Conservation (phyloP, 2,888 invertebrate genomes). For the Charanyca ferruginea region DNA sequence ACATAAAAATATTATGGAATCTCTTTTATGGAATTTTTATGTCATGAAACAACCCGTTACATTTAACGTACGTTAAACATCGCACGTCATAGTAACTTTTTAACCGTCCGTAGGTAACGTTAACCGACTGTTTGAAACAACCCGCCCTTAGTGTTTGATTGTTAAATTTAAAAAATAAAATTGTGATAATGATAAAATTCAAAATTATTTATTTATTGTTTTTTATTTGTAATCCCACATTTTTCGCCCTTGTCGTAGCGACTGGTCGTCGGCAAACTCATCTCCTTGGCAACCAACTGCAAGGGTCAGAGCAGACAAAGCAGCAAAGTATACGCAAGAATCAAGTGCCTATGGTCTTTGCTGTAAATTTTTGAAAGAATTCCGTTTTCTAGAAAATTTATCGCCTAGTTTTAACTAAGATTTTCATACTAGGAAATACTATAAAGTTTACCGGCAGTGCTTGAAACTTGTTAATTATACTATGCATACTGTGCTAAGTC, state of each 20-base stretch:
- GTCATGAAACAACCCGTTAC: too few relatives aligned
- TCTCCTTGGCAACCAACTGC: background rate
- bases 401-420: background rate
- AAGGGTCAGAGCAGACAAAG: background rate
- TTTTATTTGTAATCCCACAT: background rate
- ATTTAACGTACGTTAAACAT: too few relatives aligned
- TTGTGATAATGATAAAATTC: slow-evolving; percentile 36
- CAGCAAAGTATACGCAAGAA: too few relatives aligned
- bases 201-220: background rate
- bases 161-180: background rate
- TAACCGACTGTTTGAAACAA: too few relatives aligned
- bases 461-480: slow-evolving; percentile 26
- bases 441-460: slow-evolving; percentile 1
- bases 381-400: background rate
- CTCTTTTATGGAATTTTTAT: too few relatives aligned
- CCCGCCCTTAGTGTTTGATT: too few relatives aligned
- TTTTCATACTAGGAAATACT: slow-evolving; percentile 48
- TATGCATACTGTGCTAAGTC: slow-evolving; percentile 3
- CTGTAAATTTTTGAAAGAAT: too few relatives aligned
- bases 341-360: background rate
- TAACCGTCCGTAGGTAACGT: too few relatives aligned
- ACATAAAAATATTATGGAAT: too few relatives aligned
- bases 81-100: too few relatives aligned
- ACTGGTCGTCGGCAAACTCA: too few relatives aligned
- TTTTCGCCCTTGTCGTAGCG: too few relatives aligned